Conservation (phyloP, 2,113 vertebrate genomes). For the Melanotaenia duboulayi region DNA sequence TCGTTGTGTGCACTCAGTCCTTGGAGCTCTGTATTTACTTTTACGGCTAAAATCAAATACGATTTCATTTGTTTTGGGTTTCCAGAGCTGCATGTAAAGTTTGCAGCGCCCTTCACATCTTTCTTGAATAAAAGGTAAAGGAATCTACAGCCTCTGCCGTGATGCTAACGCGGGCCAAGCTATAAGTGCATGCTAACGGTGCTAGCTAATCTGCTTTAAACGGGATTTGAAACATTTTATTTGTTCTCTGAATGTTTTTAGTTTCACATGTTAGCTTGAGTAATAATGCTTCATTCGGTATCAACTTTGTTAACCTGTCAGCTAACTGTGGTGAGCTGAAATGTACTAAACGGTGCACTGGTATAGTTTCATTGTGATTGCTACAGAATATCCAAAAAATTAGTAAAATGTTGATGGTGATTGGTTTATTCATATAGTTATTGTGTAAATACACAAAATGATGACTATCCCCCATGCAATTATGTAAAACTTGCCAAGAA, state of each 20-base stretch:
- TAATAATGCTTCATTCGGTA: not conserved
- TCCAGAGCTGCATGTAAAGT: not conserved
- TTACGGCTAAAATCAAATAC: no score
- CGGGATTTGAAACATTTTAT: no score
- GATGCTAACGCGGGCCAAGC: conserved; percentile 52
- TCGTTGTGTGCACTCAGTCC: not conserved
- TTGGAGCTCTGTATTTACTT: not conserved
- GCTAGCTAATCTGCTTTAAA: conserved; percentile 2
- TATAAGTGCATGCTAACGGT: conserved; percentile 39
- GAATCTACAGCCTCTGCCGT: not conserved
- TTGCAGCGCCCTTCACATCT: not conserved
- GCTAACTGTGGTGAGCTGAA: not conserved
- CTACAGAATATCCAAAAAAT: no score
- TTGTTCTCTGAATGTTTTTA: not conserved
- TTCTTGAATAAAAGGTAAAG: conserved; percentile 55
- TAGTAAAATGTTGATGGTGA: no score
- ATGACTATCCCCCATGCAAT: not conserved
- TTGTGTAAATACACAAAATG: not conserved
- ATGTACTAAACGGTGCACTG: no score
- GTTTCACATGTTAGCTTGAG: not conserved
- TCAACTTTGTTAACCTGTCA: not conserved
- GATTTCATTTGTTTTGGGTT: not conserved
- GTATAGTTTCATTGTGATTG: no score
- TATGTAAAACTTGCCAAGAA: not conserved
- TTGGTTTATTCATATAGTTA: not conserved